These are phyloP conservation scores for Acanthurus lineatus DNA, from an alignment of 2,797 vertebrate species.

Conservation along the genomic window DNA sequence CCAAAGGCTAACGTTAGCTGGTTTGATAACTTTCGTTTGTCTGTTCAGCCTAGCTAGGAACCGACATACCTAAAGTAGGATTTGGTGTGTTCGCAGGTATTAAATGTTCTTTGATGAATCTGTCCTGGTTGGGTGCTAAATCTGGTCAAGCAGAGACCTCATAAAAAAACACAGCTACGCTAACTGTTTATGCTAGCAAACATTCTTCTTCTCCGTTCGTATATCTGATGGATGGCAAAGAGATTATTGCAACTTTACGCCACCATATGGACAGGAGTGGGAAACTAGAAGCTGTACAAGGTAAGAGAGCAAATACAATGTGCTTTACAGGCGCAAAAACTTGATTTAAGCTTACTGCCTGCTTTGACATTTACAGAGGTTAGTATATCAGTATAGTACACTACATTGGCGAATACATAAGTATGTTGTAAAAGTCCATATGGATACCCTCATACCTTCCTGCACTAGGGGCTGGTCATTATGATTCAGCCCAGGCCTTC, in stretches of 20 bases:
- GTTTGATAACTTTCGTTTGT: not conserved
- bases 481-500: too few species aligned
- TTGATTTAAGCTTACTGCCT: not conserved
- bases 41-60: not conserved
- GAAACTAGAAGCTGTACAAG: not conserved
- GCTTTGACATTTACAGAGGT: not conserved
- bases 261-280: conserved; percentile 41
- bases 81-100: conserved; percentile 5
- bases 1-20: conserved; percentile 18
- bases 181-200: conserved; percentile 62
- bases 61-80: conserved; percentile 59
- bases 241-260: not conserved
- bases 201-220: conserved; percentile 22
- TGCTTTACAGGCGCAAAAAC: not conserved
- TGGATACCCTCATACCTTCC: too few species aligned
- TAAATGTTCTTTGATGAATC: conserved; percentile 7
- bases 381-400: not conserved
- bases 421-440: too few species aligned
- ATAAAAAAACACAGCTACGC: conserved; percentile 16
- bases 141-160: conserved; percentile 22
- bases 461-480: too few species aligned
- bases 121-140: conserved; percentile 20
- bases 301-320: not conserved
- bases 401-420: too few species aligned
- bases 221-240: not conserved